Percentiles rank a stretch among this genome's conserved stretches.
These are phyloP conservation scores for Drosophila mettleri DNA, from an alignment of 2,888 invertebrate genomes.

Conservation along the genomic window DNA sequence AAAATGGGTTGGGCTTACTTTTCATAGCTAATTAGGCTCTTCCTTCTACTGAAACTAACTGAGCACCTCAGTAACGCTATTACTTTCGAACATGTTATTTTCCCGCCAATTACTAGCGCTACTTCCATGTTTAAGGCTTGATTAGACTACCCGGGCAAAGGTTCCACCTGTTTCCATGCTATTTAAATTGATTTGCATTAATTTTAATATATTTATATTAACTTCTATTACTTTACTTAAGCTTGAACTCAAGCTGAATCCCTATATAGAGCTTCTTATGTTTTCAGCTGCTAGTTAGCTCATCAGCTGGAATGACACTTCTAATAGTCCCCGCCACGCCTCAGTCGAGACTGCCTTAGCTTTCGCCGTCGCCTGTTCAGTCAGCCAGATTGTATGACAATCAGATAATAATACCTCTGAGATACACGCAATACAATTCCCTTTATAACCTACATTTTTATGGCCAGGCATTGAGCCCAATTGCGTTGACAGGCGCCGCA, in stretches of 20 bases:
- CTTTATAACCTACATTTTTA: slow-evolving; percentile 73
- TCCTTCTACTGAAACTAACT: too few species aligned
- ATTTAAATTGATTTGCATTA: not conserved
- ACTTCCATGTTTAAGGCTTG: not conserved
- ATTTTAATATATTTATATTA: not conserved
- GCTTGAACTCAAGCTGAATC: not conserved
- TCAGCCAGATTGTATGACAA: slow-evolving; percentile 71
- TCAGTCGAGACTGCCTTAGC: not conserved
- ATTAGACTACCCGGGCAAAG: not conserved
- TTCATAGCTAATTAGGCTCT: too few species aligned
- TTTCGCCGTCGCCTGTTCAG: not conserved
- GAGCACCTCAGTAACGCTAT: not conserved
- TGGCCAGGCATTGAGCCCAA: slow-evolving; percentile 43
- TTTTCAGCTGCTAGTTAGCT: slow-evolving; percentile 1
- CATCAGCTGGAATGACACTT: slow-evolving; percentile 23
- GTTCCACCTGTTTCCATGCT: not conserved
- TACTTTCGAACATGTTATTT: not conserved
- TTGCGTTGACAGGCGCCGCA: slow-evolving; percentile 73
- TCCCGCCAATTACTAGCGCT: not conserved
- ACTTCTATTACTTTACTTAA: not conserved
- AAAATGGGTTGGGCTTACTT: too few species aligned
- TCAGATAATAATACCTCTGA: slow-evolving; percentile 80
- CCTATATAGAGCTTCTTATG: not conserved
- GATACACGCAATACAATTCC: slow-evolving; percentile 79
- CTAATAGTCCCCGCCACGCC: slow-evolving; percentile 26